These are phyloP conservation scores for Eudemis profundana DNA, from an alignment of 2,888 invertebrate species.

Conservation along the genomic window DNA sequence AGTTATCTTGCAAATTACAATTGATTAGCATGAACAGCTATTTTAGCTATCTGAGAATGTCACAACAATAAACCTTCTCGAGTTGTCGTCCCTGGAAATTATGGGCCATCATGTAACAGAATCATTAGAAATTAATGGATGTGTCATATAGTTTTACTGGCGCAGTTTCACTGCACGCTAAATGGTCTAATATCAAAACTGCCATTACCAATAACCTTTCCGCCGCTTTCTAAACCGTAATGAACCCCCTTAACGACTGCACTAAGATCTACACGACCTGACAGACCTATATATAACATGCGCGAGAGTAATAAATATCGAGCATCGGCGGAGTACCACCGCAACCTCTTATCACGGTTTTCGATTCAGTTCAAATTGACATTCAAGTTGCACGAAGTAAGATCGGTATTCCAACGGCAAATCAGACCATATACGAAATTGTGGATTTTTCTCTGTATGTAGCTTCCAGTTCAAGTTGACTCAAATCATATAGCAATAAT, in stretches of 20 bases:
- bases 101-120: constrained; percentile 20
- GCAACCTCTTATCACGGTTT: constrained; percentile 18
- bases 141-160: constrained; percentile 18
- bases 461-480: constrained; percentile 31
- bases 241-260: constrained; percentile 36
- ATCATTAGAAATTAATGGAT: constrained; percentile 16
- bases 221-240: constrained; percentile 37
- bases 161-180: constrained; percentile 27
- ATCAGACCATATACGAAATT: constrained; percentile 16
- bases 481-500: constrained; percentile 60
- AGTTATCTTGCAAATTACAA: too few relatives aligned
- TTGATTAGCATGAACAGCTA: not conserved
- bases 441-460: constrained; percentile 4
- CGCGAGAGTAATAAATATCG: constrained; percentile 32
- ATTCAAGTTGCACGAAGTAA: not conserved
- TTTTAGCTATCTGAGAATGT: constrained; percentile 4
- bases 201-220: constrained; percentile 43
- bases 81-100: constrained; percentile 7
- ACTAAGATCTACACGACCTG: constrained; percentile 39
- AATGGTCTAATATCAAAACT: constrained; percentile 37
- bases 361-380: constrained; percentile 7
- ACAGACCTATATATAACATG: constrained; percentile 39
- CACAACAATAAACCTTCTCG: constrained; percentile 16
- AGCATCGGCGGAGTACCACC: constrained; percentile 16
- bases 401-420: constrained; percentile 1